Conservation (phyloP, 1,140 invertebrate species). For the Drosophila santomea region DNA sequence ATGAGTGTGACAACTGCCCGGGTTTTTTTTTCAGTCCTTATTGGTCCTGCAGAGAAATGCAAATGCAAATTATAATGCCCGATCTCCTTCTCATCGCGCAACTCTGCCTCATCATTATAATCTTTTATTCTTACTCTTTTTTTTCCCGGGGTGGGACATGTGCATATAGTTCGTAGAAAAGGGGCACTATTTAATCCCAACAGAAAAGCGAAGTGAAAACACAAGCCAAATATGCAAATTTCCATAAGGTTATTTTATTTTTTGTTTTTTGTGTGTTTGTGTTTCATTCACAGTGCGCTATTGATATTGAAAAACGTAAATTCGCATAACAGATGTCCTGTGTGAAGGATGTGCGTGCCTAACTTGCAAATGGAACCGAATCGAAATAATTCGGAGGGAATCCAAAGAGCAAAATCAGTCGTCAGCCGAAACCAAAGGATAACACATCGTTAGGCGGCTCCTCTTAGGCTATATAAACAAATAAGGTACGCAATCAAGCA, state of each 20-base stretch:
- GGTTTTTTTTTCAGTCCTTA: neutral
- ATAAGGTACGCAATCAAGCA: neutral
- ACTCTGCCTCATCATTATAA: constrained; percentile 62
- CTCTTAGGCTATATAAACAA: constrained; percentile 1
- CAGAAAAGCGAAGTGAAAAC: constrained; percentile 49
- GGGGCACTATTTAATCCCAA: constrained; percentile 32
- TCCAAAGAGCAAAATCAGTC: neutral
- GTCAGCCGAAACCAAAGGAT: constrained; percentile 1
- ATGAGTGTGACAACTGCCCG: constrained; percentile 40
- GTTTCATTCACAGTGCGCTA: constrained; percentile 25
- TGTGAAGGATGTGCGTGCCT: constrained; percentile 22
- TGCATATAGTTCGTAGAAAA: constrained; percentile 8
- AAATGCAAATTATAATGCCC: constrained; percentile 73
- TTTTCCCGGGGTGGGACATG: constrained; percentile 58
- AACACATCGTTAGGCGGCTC: constrained; percentile 1
- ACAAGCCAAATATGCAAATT: constrained; percentile 59
- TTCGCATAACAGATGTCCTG: constrained; percentile 57
- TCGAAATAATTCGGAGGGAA: neutral
- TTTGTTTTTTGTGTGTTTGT: neutral
- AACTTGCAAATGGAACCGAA: constrained; percentile 8
- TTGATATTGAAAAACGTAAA: constrained; percentile 49
- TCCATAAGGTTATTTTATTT: constrained; percentile 60
- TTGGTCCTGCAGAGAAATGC: constrained; percentile 46
- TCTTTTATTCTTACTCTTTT: constrained; percentile 55
- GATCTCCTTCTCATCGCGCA: constrained; percentile 49